Evolutionary conservation across 2,797 vertebrate genomes (phyloP).

Genomic region (Lates japonicus): DNA sequence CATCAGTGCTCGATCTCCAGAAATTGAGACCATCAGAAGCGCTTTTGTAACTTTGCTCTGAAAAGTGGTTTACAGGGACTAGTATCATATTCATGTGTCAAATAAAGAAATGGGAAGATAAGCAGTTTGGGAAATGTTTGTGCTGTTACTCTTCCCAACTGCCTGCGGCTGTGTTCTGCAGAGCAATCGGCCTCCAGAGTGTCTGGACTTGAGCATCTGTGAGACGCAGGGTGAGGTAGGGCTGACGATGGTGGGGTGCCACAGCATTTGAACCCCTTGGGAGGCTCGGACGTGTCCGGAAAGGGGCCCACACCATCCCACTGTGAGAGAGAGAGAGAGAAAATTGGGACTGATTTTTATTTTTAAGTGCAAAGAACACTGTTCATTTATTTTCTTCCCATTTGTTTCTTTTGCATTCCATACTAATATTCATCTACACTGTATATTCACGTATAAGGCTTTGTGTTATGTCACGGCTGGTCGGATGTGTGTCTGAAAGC

Average conservation of each 20-base stretch:
- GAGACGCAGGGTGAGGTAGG: constrained; percentile 99
- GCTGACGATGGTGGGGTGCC: constrained; percentile 99
- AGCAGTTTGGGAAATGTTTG: constrained; percentile 1
- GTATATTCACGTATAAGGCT: neutral
- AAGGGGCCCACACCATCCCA: constrained; percentile 99
- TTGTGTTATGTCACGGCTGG: constrained; percentile 5
- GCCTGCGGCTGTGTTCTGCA: constrained; percentile 98
- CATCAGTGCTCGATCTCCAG: neutral
- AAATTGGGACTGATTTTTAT: neutral
- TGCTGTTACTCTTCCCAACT: constrained; percentile 96
- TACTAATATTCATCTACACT: neutral
- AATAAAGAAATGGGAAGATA: neutral
- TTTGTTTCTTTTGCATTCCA: constrained; percentile 9
- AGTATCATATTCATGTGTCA: neutral
- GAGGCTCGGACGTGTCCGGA: constrained; percentile 95
- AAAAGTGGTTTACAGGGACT: neutral
- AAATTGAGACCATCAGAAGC: neutral
- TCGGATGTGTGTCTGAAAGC: constrained; percentile 11
- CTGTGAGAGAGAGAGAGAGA: constrained; percentile 76
- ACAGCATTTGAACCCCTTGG: constrained; percentile 99
- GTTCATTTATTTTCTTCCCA: neutral
- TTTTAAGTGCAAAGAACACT: too few species aligned
- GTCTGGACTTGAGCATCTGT: constrained; percentile 99
- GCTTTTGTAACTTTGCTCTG: neutral
- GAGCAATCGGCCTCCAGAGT: constrained; percentile 97